Conservation (phyloP, 2,113 vertebrate species). For the Rhynchomys soricoides region DNA sequence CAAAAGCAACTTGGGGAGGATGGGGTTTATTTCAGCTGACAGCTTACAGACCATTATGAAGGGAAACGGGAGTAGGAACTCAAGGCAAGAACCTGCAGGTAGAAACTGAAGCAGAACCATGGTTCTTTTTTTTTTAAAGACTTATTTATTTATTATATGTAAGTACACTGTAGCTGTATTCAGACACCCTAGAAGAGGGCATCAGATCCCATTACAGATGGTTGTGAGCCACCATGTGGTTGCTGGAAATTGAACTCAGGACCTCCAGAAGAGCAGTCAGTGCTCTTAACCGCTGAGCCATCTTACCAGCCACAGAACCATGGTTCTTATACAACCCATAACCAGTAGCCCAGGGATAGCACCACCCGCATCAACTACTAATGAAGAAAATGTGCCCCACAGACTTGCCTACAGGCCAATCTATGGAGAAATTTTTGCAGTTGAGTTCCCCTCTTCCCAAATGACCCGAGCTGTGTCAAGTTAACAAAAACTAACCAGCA, state of each 20-base stretch:
- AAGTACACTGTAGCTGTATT: too few species aligned
- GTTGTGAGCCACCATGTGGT: too few species aligned
- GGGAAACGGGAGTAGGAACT: not conserved
- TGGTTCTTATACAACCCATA: not conserved
- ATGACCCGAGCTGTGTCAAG: not conserved
- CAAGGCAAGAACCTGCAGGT: not conserved
- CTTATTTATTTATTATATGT: too few species aligned
- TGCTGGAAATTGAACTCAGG: too few species aligned
- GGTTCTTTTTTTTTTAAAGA: too few species aligned
- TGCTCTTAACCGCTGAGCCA: too few species aligned
- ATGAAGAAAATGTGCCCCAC: not conserved
- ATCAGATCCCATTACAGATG: too few species aligned
- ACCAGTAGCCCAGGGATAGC: not conserved
- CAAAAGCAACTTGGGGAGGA: not conserved
- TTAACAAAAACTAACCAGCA: not conserved
- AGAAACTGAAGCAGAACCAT: not conserved
- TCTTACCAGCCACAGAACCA: too few species aligned
- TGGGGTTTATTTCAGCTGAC: not conserved
- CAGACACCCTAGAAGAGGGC: too few species aligned
- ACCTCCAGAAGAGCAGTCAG: too few species aligned
- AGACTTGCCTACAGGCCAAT: not conserved
- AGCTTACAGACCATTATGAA: not conserved
- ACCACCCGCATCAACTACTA: not conserved
- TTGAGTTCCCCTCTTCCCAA: not conserved
- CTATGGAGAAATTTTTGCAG: not conserved